These are phyloP conservation scores for Chaunax sp. DNA, from an alignment of 2,797 vertebrate species.

Conservation along the genomic window DNA sequence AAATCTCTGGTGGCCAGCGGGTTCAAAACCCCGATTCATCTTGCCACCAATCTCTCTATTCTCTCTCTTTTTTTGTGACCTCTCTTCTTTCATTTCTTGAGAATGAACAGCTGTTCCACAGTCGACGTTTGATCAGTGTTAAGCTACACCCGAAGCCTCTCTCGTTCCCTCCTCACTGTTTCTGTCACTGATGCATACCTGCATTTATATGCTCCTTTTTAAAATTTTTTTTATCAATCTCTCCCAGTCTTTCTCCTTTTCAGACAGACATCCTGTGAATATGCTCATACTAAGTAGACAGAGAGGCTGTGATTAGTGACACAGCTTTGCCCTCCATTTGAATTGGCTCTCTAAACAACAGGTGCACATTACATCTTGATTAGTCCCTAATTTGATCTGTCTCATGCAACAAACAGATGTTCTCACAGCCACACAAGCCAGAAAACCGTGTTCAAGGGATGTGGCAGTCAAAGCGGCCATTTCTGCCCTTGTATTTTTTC, in stretches of 20 bases:
- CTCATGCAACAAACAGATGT: conserved; percentile 50
- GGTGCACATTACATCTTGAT: conserved; percentile 51
- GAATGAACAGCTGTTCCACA: conserved; percentile 59
- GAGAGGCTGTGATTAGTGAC: conserved; percentile 50
- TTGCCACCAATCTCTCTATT: conserved; percentile 7
- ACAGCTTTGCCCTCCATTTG: conserved; percentile 38
- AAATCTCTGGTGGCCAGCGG: too few relatives aligned
- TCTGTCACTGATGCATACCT: not conserved
- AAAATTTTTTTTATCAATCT: not conserved
- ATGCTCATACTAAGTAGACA: not conserved
- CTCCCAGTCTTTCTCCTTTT: conserved; percentile 12
- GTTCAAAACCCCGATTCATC: too few relatives aligned
- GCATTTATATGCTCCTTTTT: conserved; percentile 5
- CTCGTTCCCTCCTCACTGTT: conserved; percentile 2
- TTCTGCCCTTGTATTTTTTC: conserved; percentile 18
- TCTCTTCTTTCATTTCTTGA: conserved; percentile 24
- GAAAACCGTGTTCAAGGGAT: conserved; percentile 9
- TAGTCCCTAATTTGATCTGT: conserved; percentile 36
- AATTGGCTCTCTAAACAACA: conserved; percentile 49
- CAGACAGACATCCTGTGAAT: conserved; percentile 16
- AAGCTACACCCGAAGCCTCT: conserved; percentile 47
- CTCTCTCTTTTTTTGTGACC: conserved; percentile 8
- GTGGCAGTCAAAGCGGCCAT: not conserved
- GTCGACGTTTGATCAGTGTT: conserved; percentile 50
- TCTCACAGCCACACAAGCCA: conserved; percentile 9